phyloP scores from a whole-genome alignment of 2,113 vertebrate species.

The Pedionomus torquatus region DNA sequence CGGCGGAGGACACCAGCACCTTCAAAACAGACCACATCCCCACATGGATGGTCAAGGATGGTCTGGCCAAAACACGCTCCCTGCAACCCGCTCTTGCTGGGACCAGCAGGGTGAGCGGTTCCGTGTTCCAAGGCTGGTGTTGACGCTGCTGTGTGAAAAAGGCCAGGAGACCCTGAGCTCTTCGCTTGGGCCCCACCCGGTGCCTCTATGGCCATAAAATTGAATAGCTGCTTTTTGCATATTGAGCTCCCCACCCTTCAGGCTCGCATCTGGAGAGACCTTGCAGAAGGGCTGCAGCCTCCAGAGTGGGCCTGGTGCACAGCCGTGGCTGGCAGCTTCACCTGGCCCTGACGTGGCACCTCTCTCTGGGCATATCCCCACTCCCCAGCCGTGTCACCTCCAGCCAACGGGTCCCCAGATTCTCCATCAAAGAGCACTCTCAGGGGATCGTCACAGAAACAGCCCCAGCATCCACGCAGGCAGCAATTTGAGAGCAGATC shows the following conservation, averaged over 20 bases:
- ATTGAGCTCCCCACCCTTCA: fast-evolving
- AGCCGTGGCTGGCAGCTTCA: neutral
- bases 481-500: neutral
- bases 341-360: neutral
- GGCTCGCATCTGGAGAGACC: neutral
- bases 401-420: neutral
- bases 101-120: neutral
- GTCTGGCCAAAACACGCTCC: fast-evolving
- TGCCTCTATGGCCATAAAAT: neutral
- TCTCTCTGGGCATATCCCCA: neutral
- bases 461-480: neutral
- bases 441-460: neutral
- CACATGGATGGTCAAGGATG: fast-evolving
- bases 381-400: neutral
- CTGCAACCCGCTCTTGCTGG: neutral
- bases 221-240: neutral
- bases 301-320: neutral
- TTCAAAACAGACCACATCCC: neutral
- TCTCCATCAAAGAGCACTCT: neutral
- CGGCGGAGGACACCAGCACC: neutral
- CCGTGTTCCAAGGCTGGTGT: neutral
- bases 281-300: neutral
- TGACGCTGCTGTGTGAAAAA: neutral
- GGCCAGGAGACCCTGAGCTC: neutral
- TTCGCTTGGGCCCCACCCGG: neutral